Evolutionary conservation across 2,888 invertebrate species (phyloP).

Genomic region (Oasisia sp.): DNA sequence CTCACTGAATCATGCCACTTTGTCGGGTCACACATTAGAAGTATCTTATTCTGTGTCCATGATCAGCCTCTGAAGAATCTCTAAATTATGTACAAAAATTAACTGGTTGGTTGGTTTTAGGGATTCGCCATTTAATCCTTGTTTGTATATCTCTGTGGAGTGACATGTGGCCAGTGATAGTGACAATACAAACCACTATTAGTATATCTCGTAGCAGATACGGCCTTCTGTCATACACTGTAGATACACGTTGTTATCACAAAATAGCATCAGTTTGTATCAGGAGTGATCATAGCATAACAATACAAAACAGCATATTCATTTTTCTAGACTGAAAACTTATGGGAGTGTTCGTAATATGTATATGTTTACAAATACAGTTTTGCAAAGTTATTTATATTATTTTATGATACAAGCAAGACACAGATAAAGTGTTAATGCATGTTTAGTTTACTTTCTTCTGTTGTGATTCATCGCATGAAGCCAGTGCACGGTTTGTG

Average conservation of each 20-base stretch:
- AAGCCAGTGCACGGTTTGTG: no score
- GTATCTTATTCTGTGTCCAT: neutral
- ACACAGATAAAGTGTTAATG: neutral
- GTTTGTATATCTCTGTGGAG: neutral
- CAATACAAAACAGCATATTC: no score
- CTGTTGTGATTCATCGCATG: no score
- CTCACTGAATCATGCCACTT: neutral
- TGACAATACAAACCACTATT: neutral
- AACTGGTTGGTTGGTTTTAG: neutral
- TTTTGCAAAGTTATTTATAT: neutral
- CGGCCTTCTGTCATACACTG: neutral
- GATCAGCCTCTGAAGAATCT: neutral
- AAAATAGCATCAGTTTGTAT: no score
- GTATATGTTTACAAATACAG: neutral
- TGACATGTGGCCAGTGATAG: neutral
- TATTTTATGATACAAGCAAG: neutral
- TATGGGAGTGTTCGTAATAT: neutral
- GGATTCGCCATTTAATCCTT: neutral
- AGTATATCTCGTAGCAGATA: neutral
- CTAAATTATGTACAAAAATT: neutral
- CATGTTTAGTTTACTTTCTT: no score
- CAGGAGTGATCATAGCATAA: no score
- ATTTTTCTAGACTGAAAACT: no score
- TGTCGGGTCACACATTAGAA: neutral
- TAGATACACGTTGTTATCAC: no score